phyloP scores from a whole-genome alignment of 2,888 invertebrate species.

The Eupithecia centaureata region DNA sequence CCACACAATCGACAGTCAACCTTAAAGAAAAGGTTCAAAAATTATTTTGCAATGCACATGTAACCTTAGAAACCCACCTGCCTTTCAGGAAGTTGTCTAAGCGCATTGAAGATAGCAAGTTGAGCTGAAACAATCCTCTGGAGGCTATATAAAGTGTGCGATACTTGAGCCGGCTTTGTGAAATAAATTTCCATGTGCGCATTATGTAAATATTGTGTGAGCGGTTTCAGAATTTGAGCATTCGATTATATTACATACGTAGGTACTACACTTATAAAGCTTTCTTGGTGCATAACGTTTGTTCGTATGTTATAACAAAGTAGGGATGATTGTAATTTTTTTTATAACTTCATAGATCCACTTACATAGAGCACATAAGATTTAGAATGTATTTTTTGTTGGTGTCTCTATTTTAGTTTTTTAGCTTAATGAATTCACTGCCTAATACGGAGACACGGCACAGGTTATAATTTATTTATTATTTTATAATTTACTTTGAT shows the following conservation, averaged over 20 bases:
- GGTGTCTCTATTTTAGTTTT: too few relatives aligned
- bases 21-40: not conserved
- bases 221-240: conserved; percentile 14
- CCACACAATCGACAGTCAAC: not conserved
- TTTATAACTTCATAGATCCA: too few relatives aligned
- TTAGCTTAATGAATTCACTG: too few relatives aligned
- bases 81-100: conserved; percentile 36
- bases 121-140: conserved; percentile 67
- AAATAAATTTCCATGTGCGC: conserved; percentile 45
- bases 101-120: conserved; percentile 40
- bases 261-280: too few relatives aligned
- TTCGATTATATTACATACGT: not conserved
- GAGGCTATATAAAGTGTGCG: conserved; percentile 48
- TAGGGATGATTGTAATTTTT: too few relatives aligned
- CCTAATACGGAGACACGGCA: too few relatives aligned
- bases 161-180: conserved; percentile 43
- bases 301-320: too few relatives aligned
- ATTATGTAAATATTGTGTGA: conserved; percentile 29
- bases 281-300: not conserved
- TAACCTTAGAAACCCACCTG: conserved; percentile 14
- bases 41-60: not conserved
- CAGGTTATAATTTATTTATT: too few relatives aligned
- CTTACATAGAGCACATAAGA: too few relatives aligned
- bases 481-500: too few relatives aligned
- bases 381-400: too few relatives aligned